These are phyloP conservation scores for Macrosteles quadrilineatus DNA, from an alignment of 1,140 invertebrate genomes.

Conservation along the genomic window DNA sequence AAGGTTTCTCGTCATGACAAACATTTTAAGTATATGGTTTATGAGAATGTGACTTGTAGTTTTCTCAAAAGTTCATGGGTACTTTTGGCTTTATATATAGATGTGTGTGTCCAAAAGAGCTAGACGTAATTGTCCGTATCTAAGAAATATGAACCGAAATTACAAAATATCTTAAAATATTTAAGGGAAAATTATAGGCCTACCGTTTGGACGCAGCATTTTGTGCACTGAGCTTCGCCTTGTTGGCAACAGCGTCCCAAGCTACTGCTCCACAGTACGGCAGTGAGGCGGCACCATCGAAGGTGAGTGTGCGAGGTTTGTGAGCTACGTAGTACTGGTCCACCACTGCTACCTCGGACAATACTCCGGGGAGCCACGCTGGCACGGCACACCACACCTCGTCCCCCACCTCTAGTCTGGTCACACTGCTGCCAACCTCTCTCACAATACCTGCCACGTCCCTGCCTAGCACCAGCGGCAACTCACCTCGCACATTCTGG, in stretches of 20 bases:
- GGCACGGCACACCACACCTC: constrained; percentile 61
- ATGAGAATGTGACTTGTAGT: too few relatives aligned
- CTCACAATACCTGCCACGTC: constrained; percentile 69
- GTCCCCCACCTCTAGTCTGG: constrained; percentile 63
- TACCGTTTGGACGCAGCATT: constrained; percentile 49
- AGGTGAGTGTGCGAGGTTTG: constrained; percentile 66
- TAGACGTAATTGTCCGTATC: too few relatives aligned
- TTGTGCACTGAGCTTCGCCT: constrained; percentile 54
- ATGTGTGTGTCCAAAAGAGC: too few relatives aligned
- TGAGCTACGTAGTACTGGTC: constrained; percentile 58
- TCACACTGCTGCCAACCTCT: constrained; percentile 62
- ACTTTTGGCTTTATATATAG: too few relatives aligned
- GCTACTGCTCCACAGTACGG: constrained; percentile 70
- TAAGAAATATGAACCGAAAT: too few relatives aligned
- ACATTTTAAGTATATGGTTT: too few relatives aligned
- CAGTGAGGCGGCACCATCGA: constrained; percentile 68
- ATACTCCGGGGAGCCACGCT: constrained; percentile 59
- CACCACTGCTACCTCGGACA: constrained; percentile 63
- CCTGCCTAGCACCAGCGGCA: constrained; percentile 66
- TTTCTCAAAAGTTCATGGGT: too few relatives aligned
- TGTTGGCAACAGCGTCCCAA: constrained; percentile 63
- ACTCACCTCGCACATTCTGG: constrained; percentile 54
- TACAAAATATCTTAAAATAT: too few relatives aligned
- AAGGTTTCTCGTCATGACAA: too few relatives aligned
- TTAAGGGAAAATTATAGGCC: too few relatives aligned